Evolutionary conservation across 2,797 vertebrate species (phyloP), one percentile per base, ranked within the genome.

Genomic region (Decapterus maruadsi): DNA sequence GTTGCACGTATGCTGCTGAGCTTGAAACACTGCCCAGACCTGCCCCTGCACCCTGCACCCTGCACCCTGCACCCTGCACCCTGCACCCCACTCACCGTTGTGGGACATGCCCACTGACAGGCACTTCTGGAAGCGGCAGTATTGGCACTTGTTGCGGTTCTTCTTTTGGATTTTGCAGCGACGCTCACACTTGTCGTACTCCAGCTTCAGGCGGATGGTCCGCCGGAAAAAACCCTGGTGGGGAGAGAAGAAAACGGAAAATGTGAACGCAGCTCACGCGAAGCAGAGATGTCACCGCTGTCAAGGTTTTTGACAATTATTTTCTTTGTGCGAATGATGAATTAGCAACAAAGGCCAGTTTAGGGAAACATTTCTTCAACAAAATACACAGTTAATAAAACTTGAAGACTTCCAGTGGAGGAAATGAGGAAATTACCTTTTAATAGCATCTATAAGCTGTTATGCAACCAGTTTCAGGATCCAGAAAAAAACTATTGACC

Each of bases 61-160:
- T 13, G 54, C 17, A 43, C 26, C n/a, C 6, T 45, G 14, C 26
- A n/a, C 26, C 26, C 26, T 26, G 26, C 26, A n/a, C 56, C 38
- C 46, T 13, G 54, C 17, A 43, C 26, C n/a, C n/a, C 17, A 87
- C 97, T 96, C 93, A 99, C 98, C 98, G 2, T 99, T 99, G 95
- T 99, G 98, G 87, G 98, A 99, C 98, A 99, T 99, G 92, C 98
- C 98, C 75, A 97, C 97, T 0, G 96, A 96, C 83, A 99, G 97
- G 97, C 98, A 99, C 97, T 99, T 99, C 90, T 98, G 97, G 89
- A 99, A 99, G 66, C 98, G 97, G 86, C 98, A 99, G 89, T 97
- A 97, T 90, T 99, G 98, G 95, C 98, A 99, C 94, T 98, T 99
- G 77, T 99, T 99, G 36, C 98, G 96, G 67, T 98, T 99, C 94